phyloP scores from a whole-genome alignment of 2,888 invertebrate species.

The Dolichomitus sp. region DNA sequence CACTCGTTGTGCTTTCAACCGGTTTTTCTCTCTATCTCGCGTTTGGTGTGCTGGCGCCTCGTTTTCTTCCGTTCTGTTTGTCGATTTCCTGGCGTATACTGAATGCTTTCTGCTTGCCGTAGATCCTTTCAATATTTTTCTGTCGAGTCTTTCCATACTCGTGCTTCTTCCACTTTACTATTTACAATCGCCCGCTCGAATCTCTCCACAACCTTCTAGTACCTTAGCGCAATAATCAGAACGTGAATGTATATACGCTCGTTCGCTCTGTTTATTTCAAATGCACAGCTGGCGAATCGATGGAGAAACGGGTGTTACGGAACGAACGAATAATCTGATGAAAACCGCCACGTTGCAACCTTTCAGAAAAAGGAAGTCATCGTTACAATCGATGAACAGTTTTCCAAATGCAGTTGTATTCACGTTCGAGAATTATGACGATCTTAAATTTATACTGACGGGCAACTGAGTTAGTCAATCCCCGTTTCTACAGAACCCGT shows the following conservation, averaged over 20 bases:
- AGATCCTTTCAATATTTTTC: constrained; percentile 28
- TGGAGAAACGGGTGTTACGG: not conserved
- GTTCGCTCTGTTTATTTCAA: constrained; percentile 31
- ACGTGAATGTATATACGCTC: constrained; percentile 14
- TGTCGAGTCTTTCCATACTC: not conserved
- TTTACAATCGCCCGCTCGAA: constrained; percentile 17
- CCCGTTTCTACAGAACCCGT: too few species aligned
- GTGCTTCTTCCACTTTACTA: constrained; percentile 37
- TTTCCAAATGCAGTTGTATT: not conserved
- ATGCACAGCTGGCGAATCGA: constrained; percentile 14
- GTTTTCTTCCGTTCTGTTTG: constrained; percentile 24
- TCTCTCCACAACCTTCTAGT: constrained; percentile 18
- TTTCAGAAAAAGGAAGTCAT: not conserved
- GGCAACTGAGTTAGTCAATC: too few species aligned
- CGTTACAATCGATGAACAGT: not conserved
- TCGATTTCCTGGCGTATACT: constrained; percentile 24
- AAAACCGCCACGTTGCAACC: not conserved
- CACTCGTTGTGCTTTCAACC: constrained; percentile 27
- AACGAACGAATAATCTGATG: constrained; percentile 3
- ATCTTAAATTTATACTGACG: not conserved
- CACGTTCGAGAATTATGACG: not conserved
- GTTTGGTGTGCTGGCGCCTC: not conserved
- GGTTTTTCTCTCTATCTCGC: constrained; percentile 6
- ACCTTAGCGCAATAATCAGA: constrained; percentile 18
- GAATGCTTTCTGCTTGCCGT: constrained; percentile 7